Percentiles rank a stretch among this genome's conserved stretches.
Evolutionary conservation across 1,140 invertebrate genomes (phyloP).

Genomic region (Colletes gigas): DNA sequence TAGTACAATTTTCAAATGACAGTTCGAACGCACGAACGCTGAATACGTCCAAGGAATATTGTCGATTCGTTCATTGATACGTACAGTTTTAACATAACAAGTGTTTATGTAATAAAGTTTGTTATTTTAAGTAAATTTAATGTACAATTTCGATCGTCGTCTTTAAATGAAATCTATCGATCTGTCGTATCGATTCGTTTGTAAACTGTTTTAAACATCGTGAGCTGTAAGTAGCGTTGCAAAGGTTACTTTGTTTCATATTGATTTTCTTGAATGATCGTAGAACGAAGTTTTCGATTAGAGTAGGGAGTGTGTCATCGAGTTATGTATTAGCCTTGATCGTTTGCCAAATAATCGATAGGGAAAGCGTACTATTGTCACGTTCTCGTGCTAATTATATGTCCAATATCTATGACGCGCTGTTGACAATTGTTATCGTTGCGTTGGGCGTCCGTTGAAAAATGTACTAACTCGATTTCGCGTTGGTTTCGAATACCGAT

Average conservation of each 20-base stretch:
- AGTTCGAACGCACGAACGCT: not conserved
- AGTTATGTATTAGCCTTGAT: slow-evolving; percentile 77
- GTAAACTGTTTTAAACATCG: too few species aligned
- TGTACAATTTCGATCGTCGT: not conserved
- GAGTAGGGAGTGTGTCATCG: slow-evolving; percentile 65
- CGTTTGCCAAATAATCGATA: slow-evolving; percentile 75
- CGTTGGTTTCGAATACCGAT: too few species aligned
- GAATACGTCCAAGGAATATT: not conserved
- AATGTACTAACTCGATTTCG: too few species aligned
- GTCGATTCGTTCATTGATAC: not conserved
- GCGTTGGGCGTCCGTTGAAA: slow-evolving; percentile 23
- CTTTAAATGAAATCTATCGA: too few species aligned
- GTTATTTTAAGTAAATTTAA: not conserved
- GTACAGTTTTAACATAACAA: not conserved
- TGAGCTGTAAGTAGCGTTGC: too few species aligned
- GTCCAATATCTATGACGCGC: slow-evolving; percentile 48
- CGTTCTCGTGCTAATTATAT: slow-evolving; percentile 65
- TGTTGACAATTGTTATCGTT: slow-evolving; percentile 59
- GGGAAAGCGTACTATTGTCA: slow-evolving; percentile 72
- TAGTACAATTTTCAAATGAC: not conserved
- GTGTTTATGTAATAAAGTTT: not conserved
- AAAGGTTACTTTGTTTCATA: not conserved
- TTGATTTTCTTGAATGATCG: slow-evolving; percentile 65
- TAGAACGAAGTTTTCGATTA: slow-evolving; percentile 17
- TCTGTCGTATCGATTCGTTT: not conserved